Evolutionary conservation across 1,140 invertebrate species (phyloP).

Genomic region (Acromyrmex echinatior): DNA sequence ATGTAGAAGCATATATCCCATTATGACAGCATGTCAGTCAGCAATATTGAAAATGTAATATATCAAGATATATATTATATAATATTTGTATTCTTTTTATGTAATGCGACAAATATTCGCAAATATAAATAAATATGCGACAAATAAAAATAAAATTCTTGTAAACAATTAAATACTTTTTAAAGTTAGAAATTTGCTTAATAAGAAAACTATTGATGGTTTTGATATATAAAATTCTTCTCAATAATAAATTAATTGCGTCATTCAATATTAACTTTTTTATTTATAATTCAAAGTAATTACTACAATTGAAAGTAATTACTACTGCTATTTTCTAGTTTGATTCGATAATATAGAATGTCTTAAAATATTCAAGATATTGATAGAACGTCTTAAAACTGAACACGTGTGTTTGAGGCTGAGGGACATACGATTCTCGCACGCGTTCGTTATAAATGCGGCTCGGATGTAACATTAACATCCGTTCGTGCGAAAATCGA

Average conservation of each 20-base stretch:
- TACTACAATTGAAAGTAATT: background rate
- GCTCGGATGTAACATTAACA: conserved; percentile 63
- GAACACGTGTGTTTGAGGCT: background rate
- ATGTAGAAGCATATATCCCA: background rate
- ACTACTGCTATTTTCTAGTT: background rate
- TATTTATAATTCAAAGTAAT: background rate
- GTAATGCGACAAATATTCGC: background rate
- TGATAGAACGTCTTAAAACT: conserved; percentile 10
- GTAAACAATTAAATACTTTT: background rate
- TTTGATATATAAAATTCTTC: background rate
- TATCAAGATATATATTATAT: background rate
- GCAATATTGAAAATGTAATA: background rate
- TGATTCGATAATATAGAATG: background rate
- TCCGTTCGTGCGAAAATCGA: conserved; percentile 70
- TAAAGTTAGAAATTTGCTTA: background rate
- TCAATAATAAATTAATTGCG: background rate
- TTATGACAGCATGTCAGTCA: background rate
- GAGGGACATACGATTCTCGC: conserved; percentile 18
- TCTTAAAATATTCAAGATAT: background rate
- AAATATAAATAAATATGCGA: too few species aligned
- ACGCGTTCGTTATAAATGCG: conserved; percentile 48
- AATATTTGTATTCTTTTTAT: background rate
- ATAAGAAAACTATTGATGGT: background rate
- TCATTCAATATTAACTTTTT: background rate
- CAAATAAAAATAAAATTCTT: background rate